These are phyloP conservation scores for Trichogramma dendrolimi DNA, from an alignment of 2,888 invertebrate genomes.

Conservation along the genomic window DNA sequence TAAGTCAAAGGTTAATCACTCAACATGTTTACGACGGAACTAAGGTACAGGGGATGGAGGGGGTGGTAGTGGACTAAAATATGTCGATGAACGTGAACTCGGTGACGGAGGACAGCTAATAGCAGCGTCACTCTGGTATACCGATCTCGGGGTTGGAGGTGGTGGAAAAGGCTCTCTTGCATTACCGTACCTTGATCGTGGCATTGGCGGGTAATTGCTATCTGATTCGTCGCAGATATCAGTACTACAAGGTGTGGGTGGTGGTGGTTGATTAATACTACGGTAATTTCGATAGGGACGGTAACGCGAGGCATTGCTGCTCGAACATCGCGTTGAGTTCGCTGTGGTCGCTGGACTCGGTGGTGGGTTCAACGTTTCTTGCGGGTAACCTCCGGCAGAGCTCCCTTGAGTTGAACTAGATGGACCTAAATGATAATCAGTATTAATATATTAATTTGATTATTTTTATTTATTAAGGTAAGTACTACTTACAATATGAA, in stretches of 20 bases:
- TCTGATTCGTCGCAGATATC: constrained; percentile 91
- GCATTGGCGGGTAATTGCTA: constrained; percentile 61
- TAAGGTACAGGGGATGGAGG: constrained; percentile 70
- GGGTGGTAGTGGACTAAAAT: constrained; percentile 75
- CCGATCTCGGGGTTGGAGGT: constrained; percentile 71
- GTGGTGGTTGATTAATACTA: constrained; percentile 79
- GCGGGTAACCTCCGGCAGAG: constrained; percentile 66
- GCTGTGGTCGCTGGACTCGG: constrained; percentile 82
- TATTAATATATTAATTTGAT: not conserved
- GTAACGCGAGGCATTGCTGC: constrained; percentile 61
- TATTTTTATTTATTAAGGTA: not conserved
- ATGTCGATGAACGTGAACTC: constrained; percentile 73
- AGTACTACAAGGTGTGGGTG: constrained; percentile 91
- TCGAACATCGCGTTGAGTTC: constrained; percentile 54
- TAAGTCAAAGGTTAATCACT: no score
- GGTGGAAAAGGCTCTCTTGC: constrained; percentile 71
- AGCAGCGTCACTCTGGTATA: constrained; percentile 68
- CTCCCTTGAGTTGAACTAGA: constrained; percentile 68
- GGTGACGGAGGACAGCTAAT: constrained; percentile 62
- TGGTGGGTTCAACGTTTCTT: constrained; percentile 84
- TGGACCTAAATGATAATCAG: constrained; percentile 46
- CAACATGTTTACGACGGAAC: not conserved
- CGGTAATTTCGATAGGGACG: constrained; percentile 74
- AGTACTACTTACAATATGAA: constrained; percentile 25
- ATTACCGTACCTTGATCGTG: constrained; percentile 59